Conservation (phyloP, 2,797 vertebrate species). For the Coregonus suidteri region DNA sequence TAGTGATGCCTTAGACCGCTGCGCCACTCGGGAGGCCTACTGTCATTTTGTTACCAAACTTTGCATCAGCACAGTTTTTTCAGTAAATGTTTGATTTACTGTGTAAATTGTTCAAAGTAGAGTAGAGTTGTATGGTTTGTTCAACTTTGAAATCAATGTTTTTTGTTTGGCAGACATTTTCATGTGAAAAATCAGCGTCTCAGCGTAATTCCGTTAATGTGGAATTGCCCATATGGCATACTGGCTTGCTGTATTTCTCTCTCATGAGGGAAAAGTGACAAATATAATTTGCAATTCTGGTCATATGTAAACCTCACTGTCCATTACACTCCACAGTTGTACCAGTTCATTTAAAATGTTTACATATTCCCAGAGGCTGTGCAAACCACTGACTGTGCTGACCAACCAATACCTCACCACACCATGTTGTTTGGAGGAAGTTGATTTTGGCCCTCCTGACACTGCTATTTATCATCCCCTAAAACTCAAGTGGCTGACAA, state of each 20-base stretch:
- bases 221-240: slow-evolving; percentile 1
- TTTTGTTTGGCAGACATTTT: too few species aligned
- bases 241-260: slow-evolving; percentile 9
- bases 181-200: too few species aligned
- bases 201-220: too few species aligned
- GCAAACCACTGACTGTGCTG: slow-evolving; percentile 37
- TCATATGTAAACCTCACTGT: slow-evolving; percentile 27
- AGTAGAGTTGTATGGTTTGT: too few species aligned
- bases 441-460: slow-evolving; percentile 60
- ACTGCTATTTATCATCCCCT: slow-evolving; percentile 65
- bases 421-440: slow-evolving; percentile 55
- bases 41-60: too few species aligned
- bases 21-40: too few species aligned
- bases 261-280: slow-evolving; percentile 23
- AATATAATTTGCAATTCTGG: slow-evolving; percentile 41
- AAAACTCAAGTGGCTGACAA: slow-evolving; percentile 70
- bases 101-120: too few species aligned
- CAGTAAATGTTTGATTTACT: too few species aligned
- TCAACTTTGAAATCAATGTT: too few species aligned
- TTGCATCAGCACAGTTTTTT: too few species aligned
- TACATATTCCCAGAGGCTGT: slow-evolving; percentile 37
- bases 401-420: slow-evolving; percentile 56
- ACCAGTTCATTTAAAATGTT: slow-evolving; percentile 51
- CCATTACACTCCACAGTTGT: slow-evolving; percentile 26
- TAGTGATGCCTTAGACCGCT: too few species aligned